Evolutionary conservation across 2,797 vertebrate species (phyloP), one percentile per base, ranked within the genome.

Genomic region (Acrossocheilus wenchowensis): DNA sequence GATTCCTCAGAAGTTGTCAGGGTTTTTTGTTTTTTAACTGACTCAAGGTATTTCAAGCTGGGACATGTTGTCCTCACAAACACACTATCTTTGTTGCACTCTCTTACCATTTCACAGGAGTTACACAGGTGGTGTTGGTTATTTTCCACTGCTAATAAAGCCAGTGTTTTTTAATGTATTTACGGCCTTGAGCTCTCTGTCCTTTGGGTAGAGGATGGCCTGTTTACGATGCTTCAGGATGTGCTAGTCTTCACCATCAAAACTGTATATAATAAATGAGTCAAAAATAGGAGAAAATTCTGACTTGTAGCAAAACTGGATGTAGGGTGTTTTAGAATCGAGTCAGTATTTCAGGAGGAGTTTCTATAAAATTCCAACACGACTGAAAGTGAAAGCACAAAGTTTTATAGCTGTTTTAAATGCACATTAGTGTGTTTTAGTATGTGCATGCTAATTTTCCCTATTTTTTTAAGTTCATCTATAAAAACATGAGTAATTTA

Each of bases 21-120:
- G 72, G 79, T 66, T 17, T 26, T 87, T 54, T 68, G 50, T 3
- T 83, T 87, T 77, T 48, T 23, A 43, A 39, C 57, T n/a, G 66
- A 77, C 48, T 54, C 34, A 77, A 64, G 84, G 17, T 41, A 48
- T 57, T 81, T 88, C 83, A 85, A 75, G 82, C 50, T 77, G 78
- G 21, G 60, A 81, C 87, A 71, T 64, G 87, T 81, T 87, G 36
- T 41, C 39, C 60, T 57, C 39, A 83, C 34, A 80, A 74, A 83
- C 75, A 52, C 21, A 30, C 74, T 74, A 41, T 23, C n/a, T 78
- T 36, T 81, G 36, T 64, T 39, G 4, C 68, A 26, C 68, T 12
- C 62, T 43, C 39, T 30, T 39, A 21, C 43, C 36, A 23, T 79
- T 74, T 73, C 8, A 30, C 79, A 39, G 39, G 75, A 50, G 26